Percentiles rank a stretch among this genome's conserved stretches.
Evolutionary conservation across 1,140 invertebrate species (phyloP).

Genomic region (Sinonovacula constricta): DNA sequence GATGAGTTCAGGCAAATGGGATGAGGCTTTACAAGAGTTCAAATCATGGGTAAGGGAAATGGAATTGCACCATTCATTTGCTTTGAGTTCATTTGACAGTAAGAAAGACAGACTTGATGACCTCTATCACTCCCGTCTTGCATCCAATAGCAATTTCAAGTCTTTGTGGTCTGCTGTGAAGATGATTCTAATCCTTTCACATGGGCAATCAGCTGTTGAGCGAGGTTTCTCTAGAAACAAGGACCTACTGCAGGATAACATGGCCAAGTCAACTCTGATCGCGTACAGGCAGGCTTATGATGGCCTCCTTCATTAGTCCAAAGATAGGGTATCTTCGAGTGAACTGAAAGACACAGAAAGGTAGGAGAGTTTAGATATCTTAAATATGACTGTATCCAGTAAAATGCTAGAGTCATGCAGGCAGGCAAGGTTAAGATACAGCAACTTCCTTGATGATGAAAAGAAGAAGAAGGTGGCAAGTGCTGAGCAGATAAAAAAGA

Average conservation of each 20-base stretch:
- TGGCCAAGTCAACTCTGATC: constrained; percentile 16
- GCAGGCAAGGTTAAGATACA: constrained; percentile 17
- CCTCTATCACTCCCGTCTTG: constrained; percentile 22
- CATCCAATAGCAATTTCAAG: constrained; percentile 3
- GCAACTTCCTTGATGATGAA: constrained; percentile 22
- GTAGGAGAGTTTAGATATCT: constrained; percentile 21
- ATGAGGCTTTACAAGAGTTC: constrained; percentile 28
- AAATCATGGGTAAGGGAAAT: constrained; percentile 27
- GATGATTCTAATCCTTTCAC: constrained; percentile 23
- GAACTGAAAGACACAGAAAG: constrained; percentile 7
- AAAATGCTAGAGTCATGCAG: no score
- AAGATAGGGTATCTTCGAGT: constrained; percentile 1
- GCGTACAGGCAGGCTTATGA: constrained; percentile 36
- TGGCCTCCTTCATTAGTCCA: constrained; percentile 27
- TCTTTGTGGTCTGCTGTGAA: constrained; percentile 27
- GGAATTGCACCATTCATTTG: constrained; percentile 20
- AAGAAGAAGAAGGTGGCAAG: constrained; percentile 1
- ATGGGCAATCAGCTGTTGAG: constrained; percentile 39
- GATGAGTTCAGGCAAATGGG: constrained; percentile 23
- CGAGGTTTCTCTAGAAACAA: constrained; percentile 34
- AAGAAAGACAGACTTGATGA: constrained; percentile 30
- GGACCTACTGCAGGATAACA: constrained; percentile 23
- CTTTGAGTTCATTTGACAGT: constrained; percentile 22
- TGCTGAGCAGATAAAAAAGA: background rate
- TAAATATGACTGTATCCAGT: constrained; percentile 16